phyloP scores from a whole-genome alignment of 1,140 invertebrate genomes.

The Procambarus clarkii region DNA sequence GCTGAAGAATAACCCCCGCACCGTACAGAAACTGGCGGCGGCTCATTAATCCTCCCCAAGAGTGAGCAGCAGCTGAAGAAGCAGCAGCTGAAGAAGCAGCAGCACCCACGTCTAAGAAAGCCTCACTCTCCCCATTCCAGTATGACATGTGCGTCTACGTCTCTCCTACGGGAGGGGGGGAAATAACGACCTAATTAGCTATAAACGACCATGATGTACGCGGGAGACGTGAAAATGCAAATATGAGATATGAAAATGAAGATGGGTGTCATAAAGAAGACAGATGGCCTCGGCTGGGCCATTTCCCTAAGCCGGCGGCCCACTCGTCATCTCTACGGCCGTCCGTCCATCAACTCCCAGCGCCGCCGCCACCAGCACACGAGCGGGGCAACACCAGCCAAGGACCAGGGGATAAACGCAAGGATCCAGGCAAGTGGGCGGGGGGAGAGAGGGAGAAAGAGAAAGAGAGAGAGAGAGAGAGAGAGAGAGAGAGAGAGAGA shows the following conservation, averaged over 20 bases:
- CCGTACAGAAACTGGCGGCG: too few relatives aligned
- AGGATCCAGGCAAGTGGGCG: neutral
- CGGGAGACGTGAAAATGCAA: slow-evolving; percentile 79
- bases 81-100: too few relatives aligned
- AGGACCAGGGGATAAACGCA: neutral
- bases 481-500: slow-evolving; percentile 5
- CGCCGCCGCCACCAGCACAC: slow-evolving; percentile 29
- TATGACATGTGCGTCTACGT: slow-evolving; percentile 52
- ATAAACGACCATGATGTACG: slow-evolving; percentile 83
- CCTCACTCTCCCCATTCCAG: slow-evolving; percentile 13
- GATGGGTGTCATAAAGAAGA: slow-evolving; percentile 87
- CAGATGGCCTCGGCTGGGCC: slow-evolving; percentile 85
- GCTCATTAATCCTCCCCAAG: too few relatives aligned
- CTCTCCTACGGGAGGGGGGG: slow-evolving; percentile 58
- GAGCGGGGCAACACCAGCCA: neutral
- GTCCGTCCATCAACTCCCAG: slow-evolving; percentile 80
- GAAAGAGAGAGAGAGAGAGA: neutral
- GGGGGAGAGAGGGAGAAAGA: neutral
- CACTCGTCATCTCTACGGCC: slow-evolving; percentile 80
- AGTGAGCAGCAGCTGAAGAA: too few relatives aligned
- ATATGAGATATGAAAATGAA: slow-evolving; percentile 90
- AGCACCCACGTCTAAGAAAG: neutral
- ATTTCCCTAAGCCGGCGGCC: slow-evolving; percentile 82
- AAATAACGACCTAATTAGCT: slow-evolving; percentile 83
- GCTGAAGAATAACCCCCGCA: too few relatives aligned